These are phyloP conservation scores for Chelon auratus DNA, from an alignment of 2,797 vertebrate genomes.

Conservation along the genomic window DNA sequence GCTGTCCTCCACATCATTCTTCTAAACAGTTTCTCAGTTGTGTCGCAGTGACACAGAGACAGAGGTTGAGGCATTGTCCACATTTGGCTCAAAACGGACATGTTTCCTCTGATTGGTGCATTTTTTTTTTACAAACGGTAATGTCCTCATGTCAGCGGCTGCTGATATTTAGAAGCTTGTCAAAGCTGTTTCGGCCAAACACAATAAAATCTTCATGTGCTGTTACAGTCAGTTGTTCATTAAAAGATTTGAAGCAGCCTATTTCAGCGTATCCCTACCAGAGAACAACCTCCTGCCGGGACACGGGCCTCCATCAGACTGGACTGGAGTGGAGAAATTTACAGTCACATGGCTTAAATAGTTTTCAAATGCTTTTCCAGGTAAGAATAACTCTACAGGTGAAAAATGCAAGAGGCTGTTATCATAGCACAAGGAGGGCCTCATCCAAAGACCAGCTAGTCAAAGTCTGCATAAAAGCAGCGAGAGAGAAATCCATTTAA, in stretches of 20 bases:
- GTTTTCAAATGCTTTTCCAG: conserved; percentile 4
- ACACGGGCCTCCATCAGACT: neutral
- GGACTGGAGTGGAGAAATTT: neutral
- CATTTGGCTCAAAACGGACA: neutral
- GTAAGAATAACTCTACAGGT: conserved; percentile 12
- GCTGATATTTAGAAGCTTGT: neutral
- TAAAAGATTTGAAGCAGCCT: too few species aligned
- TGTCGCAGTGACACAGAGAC: neutral
- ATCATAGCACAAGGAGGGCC: neutral
- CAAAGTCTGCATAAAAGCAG: neutral
- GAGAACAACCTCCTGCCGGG: neutral
- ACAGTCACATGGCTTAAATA: neutral
- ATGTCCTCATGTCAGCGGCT: neutral
- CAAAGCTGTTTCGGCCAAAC: neutral
- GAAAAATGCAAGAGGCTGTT: neutral
- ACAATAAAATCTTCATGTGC: neutral
- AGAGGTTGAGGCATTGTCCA: neutral
- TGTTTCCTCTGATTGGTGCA: neutral
- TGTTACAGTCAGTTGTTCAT: neutral
- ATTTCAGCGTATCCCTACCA: neutral
- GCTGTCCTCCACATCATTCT: neutral
- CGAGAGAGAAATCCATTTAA: neutral
- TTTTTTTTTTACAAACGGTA: neutral
- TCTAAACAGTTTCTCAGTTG: neutral
- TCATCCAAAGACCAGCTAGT: neutral